Conservation (phyloP, 2,113 vertebrate genomes). For the Antechinus stuartii region DNA sequence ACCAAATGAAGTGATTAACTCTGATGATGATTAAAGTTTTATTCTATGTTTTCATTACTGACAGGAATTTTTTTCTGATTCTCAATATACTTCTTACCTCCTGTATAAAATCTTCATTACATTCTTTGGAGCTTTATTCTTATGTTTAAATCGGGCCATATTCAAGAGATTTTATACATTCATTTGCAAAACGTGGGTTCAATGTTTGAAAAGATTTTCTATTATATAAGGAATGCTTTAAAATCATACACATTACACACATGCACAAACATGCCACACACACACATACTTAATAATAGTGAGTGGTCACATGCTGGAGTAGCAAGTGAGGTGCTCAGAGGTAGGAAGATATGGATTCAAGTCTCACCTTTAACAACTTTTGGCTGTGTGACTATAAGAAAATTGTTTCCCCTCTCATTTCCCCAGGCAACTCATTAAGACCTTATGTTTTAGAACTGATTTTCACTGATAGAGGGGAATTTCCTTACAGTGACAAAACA, state of each 20-base stretch:
- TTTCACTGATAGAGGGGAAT: background rate
- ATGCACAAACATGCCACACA: background rate
- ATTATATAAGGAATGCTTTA: background rate
- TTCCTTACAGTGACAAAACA: background rate
- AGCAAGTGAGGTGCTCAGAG: background rate
- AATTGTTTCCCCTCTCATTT: background rate
- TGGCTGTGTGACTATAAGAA: background rate
- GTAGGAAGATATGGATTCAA: background rate
- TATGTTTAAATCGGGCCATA: conserved; percentile 25
- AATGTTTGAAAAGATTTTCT: conserved; percentile 12
- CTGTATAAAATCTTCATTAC: conserved; percentile 67
- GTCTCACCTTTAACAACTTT: background rate
- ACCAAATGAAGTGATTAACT: conserved; percentile 85
- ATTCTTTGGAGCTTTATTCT: conserved; percentile 46
- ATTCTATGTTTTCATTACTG: conserved; percentile 76
- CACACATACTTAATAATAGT: background rate
- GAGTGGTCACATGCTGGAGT: background rate
- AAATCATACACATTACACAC: background rate
- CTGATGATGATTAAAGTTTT: conserved; percentile 80
- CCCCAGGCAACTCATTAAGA: background rate
- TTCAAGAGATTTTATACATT: conserved; percentile 53
- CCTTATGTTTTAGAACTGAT: background rate
- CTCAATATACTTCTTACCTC: conserved; percentile 53
- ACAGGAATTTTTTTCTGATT: conserved; percentile 56
- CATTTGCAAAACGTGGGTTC: conserved; percentile 47